Percentiles rank a stretch among this genome's conserved stretches.
Evolutionary conservation across 1,140 invertebrate species (phyloP).

Genomic region (Halictus rubicundus): DNA sequence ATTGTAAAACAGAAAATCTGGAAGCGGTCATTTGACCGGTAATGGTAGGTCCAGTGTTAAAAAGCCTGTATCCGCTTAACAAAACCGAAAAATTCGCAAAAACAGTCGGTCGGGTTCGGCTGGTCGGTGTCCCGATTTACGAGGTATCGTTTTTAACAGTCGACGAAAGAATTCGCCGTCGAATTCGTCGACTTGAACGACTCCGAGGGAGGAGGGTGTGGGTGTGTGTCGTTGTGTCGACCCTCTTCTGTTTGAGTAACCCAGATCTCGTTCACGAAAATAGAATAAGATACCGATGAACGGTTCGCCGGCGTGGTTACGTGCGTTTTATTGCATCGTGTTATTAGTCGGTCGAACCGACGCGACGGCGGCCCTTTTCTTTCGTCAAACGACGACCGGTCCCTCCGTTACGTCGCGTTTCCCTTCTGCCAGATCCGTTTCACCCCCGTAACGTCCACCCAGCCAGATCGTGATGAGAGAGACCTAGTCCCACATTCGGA

Average conservation of each 20-base stretch:
- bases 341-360: conserved; percentile 52
- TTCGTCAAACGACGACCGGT: neutral
- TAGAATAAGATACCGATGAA: conserved; percentile 68
- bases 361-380: neutral
- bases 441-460: neutral
- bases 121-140: neutral
- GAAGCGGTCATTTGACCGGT: no score
- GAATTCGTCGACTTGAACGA: no score
- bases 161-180: neutral
- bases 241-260: conserved; percentile 68
- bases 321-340: conserved; percentile 59
- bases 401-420: neutral
- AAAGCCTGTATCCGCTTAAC: no score
- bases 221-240: conserved; percentile 50
- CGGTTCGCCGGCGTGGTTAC: conserved; percentile 33
- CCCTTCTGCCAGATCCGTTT: no score
- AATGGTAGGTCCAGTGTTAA: no score
- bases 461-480: neutral
- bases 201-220: neutral
- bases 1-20: no score
- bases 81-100: no score
- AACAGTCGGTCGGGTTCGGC: no score
- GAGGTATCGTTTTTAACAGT: neutral
- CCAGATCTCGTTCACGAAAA: conserved; percentile 75
- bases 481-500: conserved; percentile 35